These are phyloP conservation scores for Rhagium mordax DNA, from an alignment of 2,888 invertebrate genomes.

Conservation along the genomic window DNA sequence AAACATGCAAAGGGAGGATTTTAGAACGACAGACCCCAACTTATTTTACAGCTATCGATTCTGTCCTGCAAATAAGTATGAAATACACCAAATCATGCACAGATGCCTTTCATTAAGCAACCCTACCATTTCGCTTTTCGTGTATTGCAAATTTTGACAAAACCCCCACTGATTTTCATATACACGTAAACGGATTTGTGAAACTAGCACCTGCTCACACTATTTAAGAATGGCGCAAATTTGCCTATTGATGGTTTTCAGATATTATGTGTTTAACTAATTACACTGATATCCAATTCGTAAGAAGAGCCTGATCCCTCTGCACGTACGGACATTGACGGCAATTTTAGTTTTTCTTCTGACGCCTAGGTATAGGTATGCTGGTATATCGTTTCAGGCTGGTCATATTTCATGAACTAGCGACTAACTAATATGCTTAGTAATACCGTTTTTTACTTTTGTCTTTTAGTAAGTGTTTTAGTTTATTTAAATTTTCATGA, in stretches of 20 bases:
- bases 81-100: conserved; percentile 26
- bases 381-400: too few relatives aligned
- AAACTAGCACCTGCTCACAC: not conserved
- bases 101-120: conserved; percentile 29
- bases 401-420: too few relatives aligned
- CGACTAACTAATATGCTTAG: too few relatives aligned
- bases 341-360: too few relatives aligned
- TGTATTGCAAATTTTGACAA: conserved; percentile 9
- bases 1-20: conserved; percentile 58
- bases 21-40: conserved; percentile 41
- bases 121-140: conserved; percentile 16
- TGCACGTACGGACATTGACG: too few relatives aligned
- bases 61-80: conserved; percentile 14
- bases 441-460: too few relatives aligned
- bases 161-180: not conserved
- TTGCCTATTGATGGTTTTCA: not conserved
- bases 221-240: not conserved
- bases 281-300: too few relatives aligned
- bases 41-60: conserved; percentile 36
- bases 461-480: too few relatives aligned
- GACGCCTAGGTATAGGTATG: too few relatives aligned
- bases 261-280: too few relatives aligned
- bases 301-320: too few relatives aligned
- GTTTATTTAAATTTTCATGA: too few relatives aligned
- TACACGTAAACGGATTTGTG: not conserved